phyloP scores from a whole-genome alignment of 2,797 vertebrate genomes.

The Argentina silus region DNA sequence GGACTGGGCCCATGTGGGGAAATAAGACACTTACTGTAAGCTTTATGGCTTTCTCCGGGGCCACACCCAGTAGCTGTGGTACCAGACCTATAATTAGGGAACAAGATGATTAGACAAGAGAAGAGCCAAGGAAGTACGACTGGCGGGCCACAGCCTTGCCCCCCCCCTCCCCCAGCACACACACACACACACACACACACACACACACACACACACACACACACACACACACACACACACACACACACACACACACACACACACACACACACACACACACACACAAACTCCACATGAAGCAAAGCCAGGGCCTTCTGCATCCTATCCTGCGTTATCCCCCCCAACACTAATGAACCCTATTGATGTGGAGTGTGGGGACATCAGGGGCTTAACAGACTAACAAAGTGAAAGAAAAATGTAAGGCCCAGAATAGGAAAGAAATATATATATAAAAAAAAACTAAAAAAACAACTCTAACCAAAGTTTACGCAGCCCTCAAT shows the following conservation, averaged over 20 bases:
- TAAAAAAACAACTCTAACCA: constrained; percentile 65
- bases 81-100: constrained; percentile 88
- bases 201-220: constrained; percentile 22
- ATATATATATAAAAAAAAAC: constrained; percentile 42
- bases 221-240: constrained; percentile 21
- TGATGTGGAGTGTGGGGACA: background rate
- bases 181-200: constrained; percentile 29
- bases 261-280: background rate
- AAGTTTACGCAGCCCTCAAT: constrained; percentile 78
- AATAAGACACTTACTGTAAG: constrained; percentile 87
- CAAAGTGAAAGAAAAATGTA: constrained; percentile 56
- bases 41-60: constrained; percentile 94
- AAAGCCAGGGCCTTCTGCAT: constrained; percentile 73
- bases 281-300: constrained; percentile 55
- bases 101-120: constrained; percentile 80
- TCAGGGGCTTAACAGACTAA: constrained; percentile 53
- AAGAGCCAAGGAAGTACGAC: constrained; percentile 69
- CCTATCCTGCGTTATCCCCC: constrained; percentile 73
- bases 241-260: constrained; percentile 7
- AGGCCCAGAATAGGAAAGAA: constrained; percentile 63
- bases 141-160: background rate
- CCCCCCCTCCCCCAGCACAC: constrained; percentile 43
- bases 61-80: constrained; percentile 95
- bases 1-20: constrained; percentile 50
- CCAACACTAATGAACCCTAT: constrained; percentile 77